Conservation (phyloP, 2,797 vertebrate genomes). For the Thunnus albacares region DNA sequence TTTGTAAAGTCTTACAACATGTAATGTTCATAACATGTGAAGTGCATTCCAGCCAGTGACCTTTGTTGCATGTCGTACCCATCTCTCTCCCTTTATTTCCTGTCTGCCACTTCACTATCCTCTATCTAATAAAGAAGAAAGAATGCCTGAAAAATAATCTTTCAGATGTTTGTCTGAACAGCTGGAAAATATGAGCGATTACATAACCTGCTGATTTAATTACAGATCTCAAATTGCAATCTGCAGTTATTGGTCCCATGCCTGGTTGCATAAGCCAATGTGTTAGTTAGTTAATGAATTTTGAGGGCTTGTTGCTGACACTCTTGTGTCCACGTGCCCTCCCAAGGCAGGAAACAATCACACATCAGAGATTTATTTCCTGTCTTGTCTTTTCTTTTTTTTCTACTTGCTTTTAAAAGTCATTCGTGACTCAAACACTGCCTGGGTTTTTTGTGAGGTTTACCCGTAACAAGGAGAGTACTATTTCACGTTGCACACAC, state of each 20-base stretch:
- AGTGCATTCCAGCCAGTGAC: background rate
- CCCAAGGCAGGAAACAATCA: background rate
- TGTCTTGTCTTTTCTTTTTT: background rate
- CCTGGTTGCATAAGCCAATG: slow-evolving; percentile 48
- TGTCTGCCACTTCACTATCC: too few relatives aligned
- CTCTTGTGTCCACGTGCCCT: slow-evolving; percentile 17
- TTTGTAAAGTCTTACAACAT: background rate
- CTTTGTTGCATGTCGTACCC: too few relatives aligned
- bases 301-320: slow-evolving; percentile 21
- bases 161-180: slow-evolving; percentile 50
- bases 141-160: too few relatives aligned
- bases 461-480: background rate
- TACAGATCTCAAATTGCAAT: slow-evolving; percentile 69
- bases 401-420: background rate
- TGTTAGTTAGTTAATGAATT: slow-evolving; percentile 47
- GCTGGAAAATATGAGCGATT: slow-evolving; percentile 61
- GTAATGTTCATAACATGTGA: background rate
- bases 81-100: too few relatives aligned
- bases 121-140: too few relatives aligned
- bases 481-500: background rate
- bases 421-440: background rate
- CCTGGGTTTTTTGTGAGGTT: background rate
- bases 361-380: background rate
- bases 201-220: slow-evolving; percentile 69
- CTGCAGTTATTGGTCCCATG: slow-evolving; percentile 47